Evolutionary conservation across 2,113 vertebrate species (phyloP).

Genomic region (Embiotoca jacksoni): DNA sequence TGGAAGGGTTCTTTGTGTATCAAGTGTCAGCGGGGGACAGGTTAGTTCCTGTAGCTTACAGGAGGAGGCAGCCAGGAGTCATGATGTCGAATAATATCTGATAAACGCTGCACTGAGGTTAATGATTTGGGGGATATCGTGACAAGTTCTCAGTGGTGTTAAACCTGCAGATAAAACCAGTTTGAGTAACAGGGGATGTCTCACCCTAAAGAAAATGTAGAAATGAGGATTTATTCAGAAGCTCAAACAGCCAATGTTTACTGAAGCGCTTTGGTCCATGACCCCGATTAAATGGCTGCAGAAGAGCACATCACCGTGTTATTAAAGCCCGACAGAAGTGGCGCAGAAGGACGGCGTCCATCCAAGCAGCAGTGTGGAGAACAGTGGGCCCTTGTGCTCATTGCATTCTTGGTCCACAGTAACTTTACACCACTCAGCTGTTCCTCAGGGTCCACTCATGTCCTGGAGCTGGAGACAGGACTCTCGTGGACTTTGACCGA

Average conservation of each 20-base stretch:
- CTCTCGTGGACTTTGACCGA: background rate
- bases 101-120: constrained; percentile 43
- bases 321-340: constrained; percentile 17
- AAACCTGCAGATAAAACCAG: constrained; percentile 20
- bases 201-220: background rate
- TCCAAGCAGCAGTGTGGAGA: constrained; percentile 21
- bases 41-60: constrained; percentile 34
- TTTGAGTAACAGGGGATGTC: background rate
- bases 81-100: constrained; percentile 48
- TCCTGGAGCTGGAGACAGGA: constrained; percentile 39
- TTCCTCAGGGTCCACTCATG: constrained; percentile 51
- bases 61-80: constrained; percentile 30
- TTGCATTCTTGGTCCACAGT: constrained; percentile 68
- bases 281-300: constrained; percentile 14
- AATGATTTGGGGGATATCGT: constrained; percentile 18
- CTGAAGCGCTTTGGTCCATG: background rate
- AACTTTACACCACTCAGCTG: constrained; percentile 81
- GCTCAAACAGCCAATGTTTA: background rate
- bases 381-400: constrained; percentile 72
- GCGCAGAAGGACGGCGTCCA: constrained; percentile 17
- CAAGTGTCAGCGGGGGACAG: constrained; percentile 45
- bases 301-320: background rate
- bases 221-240: background rate
- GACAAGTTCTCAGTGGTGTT: background rate
- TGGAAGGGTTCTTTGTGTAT: constrained; percentile 42